Conservation (phyloP, 2,113 vertebrate species). For the Heterotis niloticus region DNA sequence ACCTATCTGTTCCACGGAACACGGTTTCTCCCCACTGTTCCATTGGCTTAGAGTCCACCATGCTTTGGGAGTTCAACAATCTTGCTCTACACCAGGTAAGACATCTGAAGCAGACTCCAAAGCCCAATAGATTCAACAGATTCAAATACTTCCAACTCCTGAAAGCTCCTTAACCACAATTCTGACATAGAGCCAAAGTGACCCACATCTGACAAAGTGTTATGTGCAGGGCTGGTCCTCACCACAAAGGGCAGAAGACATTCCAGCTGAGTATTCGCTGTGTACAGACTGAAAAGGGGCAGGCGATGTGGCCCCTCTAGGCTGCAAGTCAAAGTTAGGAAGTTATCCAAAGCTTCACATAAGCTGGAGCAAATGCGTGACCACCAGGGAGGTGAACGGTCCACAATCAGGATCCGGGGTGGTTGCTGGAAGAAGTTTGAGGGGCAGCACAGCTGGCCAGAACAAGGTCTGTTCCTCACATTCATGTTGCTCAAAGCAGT, state of each 20-base stretch:
- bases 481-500: slow-evolving; percentile 47
- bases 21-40: too few species aligned
- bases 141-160: too few species aligned
- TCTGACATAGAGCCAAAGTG: too few species aligned
- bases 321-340: slow-evolving; percentile 73
- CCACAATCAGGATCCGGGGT: slow-evolving; percentile 72
- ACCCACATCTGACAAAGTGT: neutral
- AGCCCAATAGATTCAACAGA: too few species aligned
- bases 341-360: slow-evolving; percentile 82
- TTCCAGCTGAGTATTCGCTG: slow-evolving; percentile 76
- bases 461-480: slow-evolving; percentile 43
- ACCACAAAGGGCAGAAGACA: slow-evolving; percentile 90
- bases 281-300: slow-evolving; percentile 80
- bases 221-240: slow-evolving; percentile 30
- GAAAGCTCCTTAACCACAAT: too few species aligned
- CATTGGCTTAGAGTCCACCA: too few species aligned
- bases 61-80: too few species aligned
- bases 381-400: slow-evolving; percentile 74
- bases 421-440: slow-evolving; percentile 61
- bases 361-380: slow-evolving; percentile 62
- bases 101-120: too few species aligned
- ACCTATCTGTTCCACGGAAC: too few species aligned
- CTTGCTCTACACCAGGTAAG: too few species aligned
- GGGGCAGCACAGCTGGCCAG: slow-evolving; percentile 44
- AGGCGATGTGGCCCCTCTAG: slow-evolving; percentile 75